These are phyloP conservation scores for Lytechinus variegatus DNA, from an alignment of 35 echinoderm and acorn worm species.

Conservation along the genomic window DNA sequence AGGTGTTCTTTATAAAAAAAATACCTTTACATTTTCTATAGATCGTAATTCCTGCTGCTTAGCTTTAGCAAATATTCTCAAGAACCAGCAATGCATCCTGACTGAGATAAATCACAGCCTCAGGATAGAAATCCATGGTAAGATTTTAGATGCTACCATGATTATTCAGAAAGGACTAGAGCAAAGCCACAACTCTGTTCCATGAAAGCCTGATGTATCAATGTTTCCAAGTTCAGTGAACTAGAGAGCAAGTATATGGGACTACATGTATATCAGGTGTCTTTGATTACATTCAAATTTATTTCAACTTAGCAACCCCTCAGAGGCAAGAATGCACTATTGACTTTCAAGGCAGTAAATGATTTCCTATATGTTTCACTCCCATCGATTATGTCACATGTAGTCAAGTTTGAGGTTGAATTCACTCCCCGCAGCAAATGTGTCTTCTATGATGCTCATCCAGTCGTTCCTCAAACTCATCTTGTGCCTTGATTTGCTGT, in stretches of 20 bases:
- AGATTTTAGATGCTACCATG: not conserved
- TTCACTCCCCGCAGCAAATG: not conserved
- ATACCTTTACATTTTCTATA: not conserved
- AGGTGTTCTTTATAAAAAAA: not conserved
- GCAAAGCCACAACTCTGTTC: not conserved
- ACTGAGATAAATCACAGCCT: not conserved
- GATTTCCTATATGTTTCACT: conserved; percentile 13
- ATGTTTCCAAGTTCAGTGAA: not conserved
- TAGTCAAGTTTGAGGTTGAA: conserved; percentile 12
- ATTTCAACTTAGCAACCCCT: not conserved
- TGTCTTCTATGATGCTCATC: not conserved
- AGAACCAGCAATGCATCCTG: not conserved
- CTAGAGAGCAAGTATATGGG: not conserved
- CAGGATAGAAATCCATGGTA: not conserved
- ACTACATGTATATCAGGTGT: not conserved
- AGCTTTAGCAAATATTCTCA: not conserved
- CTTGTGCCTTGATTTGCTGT: not conserved
- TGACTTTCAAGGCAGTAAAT: not conserved
- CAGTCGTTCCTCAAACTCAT: not conserved
- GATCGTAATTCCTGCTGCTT: not conserved
- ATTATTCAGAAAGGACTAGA: not conserved
- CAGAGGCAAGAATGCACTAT: conserved; percentile 8
- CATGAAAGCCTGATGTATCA: not conserved
- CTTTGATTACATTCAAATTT: conserved; percentile 7
- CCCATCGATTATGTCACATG: not conserved